Evolutionary conservation across 2,888 invertebrate species (phyloP), one percentile per base, ranked within the genome.

Genomic region (Dastarcus helophoroides): DNA sequence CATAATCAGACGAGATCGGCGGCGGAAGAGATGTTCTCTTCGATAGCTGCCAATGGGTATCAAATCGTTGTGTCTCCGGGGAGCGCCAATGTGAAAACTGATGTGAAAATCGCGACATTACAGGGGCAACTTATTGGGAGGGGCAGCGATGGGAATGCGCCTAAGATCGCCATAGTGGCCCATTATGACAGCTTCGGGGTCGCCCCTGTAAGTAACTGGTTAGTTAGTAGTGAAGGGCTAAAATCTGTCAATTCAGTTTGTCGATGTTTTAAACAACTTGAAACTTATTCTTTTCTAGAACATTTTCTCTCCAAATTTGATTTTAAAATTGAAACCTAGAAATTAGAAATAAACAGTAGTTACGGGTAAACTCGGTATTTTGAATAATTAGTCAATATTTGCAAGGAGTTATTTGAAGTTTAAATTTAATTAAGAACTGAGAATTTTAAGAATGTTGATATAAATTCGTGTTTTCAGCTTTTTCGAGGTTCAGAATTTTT

Each of bases 21-120:
- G 1, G 63, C 83, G 7, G 80, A 85, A 53, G 88, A 88, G 4
- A 68, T 94, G 59, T 62, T 90, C 35, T 80, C 80, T 51, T 79
- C 86, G 8, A 77, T 93, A n/a, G 82, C 88, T 10, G 90, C 89
- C 0, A 93, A 91, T 66, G 93, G 94, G 6, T 94, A 91, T 63
- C 94, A 94, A 64, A 77, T 90, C 51, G 85, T 88, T 39, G 79
- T 91, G 14, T 73, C 79, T 36, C 76, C 85, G 4, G 67, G 78
- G 11, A 74, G 76, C 38, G 77, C 79, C 14, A 66, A 73, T 31
- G 68, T 76, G 3, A 77, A 79, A 50, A 65, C 76, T 42, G 89
- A 90, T 47, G 76, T 84, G 15, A 83, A 83, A 60, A 74, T 94
- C 10, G 76, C 82, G n/a, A 86, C 85, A 3, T 67, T 95, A 28